Conservation (phyloP, 1,140 invertebrate species). For the Danaus melanippus region DNA sequence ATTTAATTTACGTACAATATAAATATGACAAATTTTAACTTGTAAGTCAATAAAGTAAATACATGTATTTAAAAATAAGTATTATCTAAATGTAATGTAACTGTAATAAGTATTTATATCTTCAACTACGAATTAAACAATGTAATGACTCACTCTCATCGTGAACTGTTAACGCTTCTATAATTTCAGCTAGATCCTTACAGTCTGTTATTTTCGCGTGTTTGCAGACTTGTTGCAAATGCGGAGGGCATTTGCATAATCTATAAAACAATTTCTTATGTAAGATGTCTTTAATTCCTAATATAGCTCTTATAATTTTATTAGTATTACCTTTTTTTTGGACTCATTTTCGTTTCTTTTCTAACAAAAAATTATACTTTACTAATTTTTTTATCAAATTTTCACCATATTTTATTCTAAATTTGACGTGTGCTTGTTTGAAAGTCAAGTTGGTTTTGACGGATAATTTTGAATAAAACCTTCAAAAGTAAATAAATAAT, state of each 20-base stretch:
- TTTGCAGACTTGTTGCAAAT: conserved; percentile 35
- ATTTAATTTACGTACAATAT: too few relatives aligned
- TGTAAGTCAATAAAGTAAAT: conserved; percentile 6
- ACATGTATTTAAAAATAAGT: background rate
- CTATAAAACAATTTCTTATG: conserved; percentile 28
- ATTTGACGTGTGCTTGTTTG: conserved; percentile 3
- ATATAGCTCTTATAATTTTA: too few relatives aligned
- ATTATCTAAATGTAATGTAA: background rate
- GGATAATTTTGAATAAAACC: too few relatives aligned
- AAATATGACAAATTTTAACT: too few relatives aligned
- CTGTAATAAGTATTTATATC: too few relatives aligned
- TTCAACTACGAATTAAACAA: conserved; percentile 3
- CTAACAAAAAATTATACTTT: background rate
- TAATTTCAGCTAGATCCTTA: conserved; percentile 46
- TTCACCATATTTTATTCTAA: conserved; percentile 6
- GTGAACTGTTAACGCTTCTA: conserved; percentile 42
- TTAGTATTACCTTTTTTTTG: conserved; percentile 27
- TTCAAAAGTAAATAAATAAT: too few relatives aligned
- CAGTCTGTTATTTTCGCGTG: conserved; percentile 34
- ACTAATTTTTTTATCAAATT: conserved; percentile 2
- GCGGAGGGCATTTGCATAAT: conserved; percentile 40
- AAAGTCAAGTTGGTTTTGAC: conserved; percentile 11
- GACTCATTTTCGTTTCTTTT: conserved; percentile 20
- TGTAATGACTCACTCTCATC: conserved; percentile 33
- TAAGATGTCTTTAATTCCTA: conserved; percentile 4